Evolutionary conservation across 2,797 vertebrate genomes (phyloP), one percentile per base, ranked within the genome.

Genomic region (Siniperca obscura): DNA sequence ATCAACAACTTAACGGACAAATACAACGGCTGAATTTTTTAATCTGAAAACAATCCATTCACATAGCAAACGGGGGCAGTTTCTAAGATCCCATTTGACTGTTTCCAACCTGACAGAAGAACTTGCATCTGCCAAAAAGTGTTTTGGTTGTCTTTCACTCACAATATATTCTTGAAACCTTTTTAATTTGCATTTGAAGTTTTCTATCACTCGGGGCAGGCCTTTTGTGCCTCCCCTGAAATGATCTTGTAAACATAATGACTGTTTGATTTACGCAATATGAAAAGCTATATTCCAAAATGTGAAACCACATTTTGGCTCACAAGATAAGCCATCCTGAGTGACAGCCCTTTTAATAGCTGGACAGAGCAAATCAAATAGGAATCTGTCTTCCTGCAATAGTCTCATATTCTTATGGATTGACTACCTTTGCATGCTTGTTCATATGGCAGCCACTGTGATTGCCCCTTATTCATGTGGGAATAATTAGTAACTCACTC

Each of bases 401-500:
- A 80, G 88, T 88, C 52, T 61, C 83, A 78, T 86, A 87, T 86
- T 85, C 78, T 59, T 80, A 53, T 73, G 53, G 79, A 86, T 70
- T 86, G 78, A 91, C 91, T 92, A 87, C 84, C 86, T 91, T 88
- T 83, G 78, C 83, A 70, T 90, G 87, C 82, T 76, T 85, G 83
- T 81, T 79, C 83, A 86, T 83, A 74, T 81, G 78, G 80, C 78
- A 74, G 72, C 50, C 55, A 8, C 78, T 83, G 70, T 90, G 88
- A 88, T 90, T 93, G 74, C 16, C 52, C 71, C 76, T 85, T 80
- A 77, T 85, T 86, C 90, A 90, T 86, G 76, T 75, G 74, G 89
- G 87, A 91, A 93, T 90, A 92, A 93, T 92, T 89, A 93, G 87
- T 85, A 83, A 81, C 90, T 93, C 77, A 89, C 66, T 85, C 86